These are phyloP conservation scores for Gerris buenoi DNA, from an alignment of 1,140 invertebrate genomes.

Conservation along the genomic window DNA sequence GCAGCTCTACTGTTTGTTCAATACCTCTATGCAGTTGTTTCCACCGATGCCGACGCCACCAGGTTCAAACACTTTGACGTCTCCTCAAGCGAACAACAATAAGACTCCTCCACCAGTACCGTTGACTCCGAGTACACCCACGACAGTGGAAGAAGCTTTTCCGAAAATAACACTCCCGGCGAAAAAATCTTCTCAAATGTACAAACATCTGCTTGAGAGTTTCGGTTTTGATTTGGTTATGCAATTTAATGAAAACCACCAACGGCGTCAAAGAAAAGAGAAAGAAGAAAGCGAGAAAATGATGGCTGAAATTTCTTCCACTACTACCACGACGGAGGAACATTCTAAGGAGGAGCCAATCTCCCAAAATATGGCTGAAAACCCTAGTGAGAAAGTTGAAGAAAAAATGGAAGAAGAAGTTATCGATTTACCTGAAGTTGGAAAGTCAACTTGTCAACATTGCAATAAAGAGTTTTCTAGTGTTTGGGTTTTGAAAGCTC, in stretches of 20 bases:
- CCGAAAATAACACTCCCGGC: slow-evolving; percentile 34
- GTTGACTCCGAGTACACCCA: slow-evolving; percentile 16
- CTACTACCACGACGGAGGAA: slow-evolving; percentile 27
- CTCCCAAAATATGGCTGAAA: slow-evolving; percentile 26
- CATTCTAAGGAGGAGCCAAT: slow-evolving; percentile 22
- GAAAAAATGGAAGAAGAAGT: slow-evolving; percentile 38
- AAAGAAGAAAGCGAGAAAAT: slow-evolving; percentile 26
- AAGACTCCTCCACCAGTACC: slow-evolving; percentile 24
- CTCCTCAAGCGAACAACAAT: slow-evolving; percentile 18
- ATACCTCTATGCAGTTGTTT: slow-evolving; percentile 43
- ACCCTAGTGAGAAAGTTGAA: slow-evolving; percentile 36
- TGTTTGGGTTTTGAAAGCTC: slow-evolving; percentile 87
- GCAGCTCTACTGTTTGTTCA: slow-evolving; percentile 62
- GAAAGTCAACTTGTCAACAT: slow-evolving; percentile 67
- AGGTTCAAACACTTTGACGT: slow-evolving; percentile 17
- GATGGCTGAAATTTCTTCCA: slow-evolving; percentile 22
- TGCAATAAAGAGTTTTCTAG: slow-evolving; percentile 89
- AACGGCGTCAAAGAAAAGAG: slow-evolving; percentile 42
- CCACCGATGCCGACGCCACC: slow-evolving; percentile 36
- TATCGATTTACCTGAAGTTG: slow-evolving; percentile 49
- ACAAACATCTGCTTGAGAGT: slow-evolving; percentile 78
- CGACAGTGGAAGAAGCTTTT: slow-evolving; percentile 24
- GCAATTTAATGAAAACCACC: slow-evolving; percentile 88
- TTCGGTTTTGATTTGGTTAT: slow-evolving; percentile 91
- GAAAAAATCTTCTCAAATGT: slow-evolving; percentile 63